Percentiles rank a stretch among this genome's conserved stretches.
Evolutionary conservation across 2,113 vertebrate species (phyloP).

Genomic region (Struthidea cinerea): DNA sequence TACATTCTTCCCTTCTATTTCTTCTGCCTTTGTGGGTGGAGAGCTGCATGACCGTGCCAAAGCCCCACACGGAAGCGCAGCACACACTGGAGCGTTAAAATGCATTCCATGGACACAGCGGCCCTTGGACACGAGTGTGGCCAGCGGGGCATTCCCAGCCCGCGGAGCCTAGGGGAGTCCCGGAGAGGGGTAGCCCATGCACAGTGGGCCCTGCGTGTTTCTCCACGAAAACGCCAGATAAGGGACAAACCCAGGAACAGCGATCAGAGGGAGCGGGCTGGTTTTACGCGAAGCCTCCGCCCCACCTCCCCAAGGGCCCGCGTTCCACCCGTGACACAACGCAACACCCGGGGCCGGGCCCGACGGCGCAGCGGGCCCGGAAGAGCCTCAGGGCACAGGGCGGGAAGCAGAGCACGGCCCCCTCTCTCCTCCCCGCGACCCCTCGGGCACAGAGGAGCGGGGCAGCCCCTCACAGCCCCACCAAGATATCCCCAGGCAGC

Average conservation of each 20-base stretch:
- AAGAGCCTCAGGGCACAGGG: neutral
- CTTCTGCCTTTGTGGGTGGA: fast-evolving
- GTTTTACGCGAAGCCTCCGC: neutral
- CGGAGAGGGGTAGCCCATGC: fast-evolving
- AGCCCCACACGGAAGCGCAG: neutral
- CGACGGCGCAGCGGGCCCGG: neutral
- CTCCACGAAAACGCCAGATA: fast-evolving
- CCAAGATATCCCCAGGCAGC: fast-evolving
- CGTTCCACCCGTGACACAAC: neutral
- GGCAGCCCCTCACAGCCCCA: neutral
- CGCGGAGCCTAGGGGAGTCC: fast-evolving
- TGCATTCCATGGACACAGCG: fast-evolving
- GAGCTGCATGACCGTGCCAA: fast-evolving
- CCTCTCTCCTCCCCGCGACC: fast-evolving
- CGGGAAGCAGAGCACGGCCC: neutral
- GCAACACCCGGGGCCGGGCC: neutral
- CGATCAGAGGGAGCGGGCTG: fast-evolving
- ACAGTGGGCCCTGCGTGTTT: fast-evolving
- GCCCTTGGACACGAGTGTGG: fast-evolving
- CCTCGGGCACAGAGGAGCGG: neutral
- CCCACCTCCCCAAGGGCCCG: neutral
- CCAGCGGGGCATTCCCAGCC: fast-evolving
- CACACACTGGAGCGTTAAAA: fast-evolving
- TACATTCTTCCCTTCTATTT: fast-evolving
- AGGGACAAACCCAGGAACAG: fast-evolving